A percentile compares a stretch with the other conserved stretches of the same genome.
These are phyloP conservation scores for Osmerus eperlanus DNA, from an alignment of 2,113 vertebrate species.

Conservation along the genomic window DNA sequence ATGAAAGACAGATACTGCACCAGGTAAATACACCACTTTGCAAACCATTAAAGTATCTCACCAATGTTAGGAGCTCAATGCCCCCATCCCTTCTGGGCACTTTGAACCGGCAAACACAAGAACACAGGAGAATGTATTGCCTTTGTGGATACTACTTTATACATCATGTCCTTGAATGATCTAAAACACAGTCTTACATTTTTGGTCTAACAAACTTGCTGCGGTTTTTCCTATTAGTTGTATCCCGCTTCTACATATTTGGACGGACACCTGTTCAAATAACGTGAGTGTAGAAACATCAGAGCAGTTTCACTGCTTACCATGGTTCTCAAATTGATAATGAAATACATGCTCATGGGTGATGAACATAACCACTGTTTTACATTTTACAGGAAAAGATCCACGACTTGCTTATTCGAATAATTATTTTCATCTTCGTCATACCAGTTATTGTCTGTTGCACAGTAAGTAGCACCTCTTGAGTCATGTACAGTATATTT, in stretches of 20 bases:
- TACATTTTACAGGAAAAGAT: slow-evolving; percentile 38
- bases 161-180: too few relatives aligned
- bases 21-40: slow-evolving; percentile 49
- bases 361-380: background rate
- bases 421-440: slow-evolving; percentile 56
- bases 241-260: slow-evolving; percentile 65
- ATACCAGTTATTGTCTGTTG: slow-evolving; percentile 66
- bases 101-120: too few relatives aligned
- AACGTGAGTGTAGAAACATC: slow-evolving; percentile 45
- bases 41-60: too few relatives aligned
- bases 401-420: slow-evolving; percentile 44
- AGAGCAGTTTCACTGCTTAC: background rate
- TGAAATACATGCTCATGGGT: background rate
- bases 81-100: too few relatives aligned
- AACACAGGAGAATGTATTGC: too few relatives aligned
- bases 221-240: slow-evolving; percentile 56
- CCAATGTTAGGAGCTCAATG: too few relatives aligned
- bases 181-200: background rate
- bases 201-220: background rate
- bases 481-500: too few relatives aligned
- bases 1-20: slow-evolving; percentile 45
- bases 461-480: slow-evolving; percentile 57
- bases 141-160: too few relatives aligned
- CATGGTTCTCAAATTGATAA: too few relatives aligned
- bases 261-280: slow-evolving; percentile 44